These are phyloP conservation scores for Lamprologus speciosus DNA, from an alignment of 2,113 vertebrate species.

Conservation along the genomic window DNA sequence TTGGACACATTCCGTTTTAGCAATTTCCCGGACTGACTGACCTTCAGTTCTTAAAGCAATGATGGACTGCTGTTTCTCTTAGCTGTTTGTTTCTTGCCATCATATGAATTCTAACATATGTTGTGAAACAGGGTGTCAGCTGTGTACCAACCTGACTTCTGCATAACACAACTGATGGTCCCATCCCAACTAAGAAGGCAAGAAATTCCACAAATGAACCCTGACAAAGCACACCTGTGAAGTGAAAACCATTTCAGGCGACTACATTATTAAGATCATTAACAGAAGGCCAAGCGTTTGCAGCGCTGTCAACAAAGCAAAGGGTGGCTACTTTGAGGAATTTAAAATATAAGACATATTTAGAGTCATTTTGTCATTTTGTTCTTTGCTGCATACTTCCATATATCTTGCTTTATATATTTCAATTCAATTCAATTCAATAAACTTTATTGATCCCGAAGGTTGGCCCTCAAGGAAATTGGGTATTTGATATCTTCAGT, in stretches of 20 bases:
- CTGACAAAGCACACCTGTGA: neutral
- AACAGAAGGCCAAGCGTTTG: accelerated
- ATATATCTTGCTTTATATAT: neutral
- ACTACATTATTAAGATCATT: accelerated
- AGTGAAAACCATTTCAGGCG: neutral
- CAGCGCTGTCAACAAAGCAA: neutral
- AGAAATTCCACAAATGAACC: neutral
- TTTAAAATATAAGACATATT: neutral
- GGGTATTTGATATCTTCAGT: neutral
- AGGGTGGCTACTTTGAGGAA: neutral
- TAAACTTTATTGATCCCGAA: neutral
- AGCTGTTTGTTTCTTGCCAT: neutral
- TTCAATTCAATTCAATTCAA: neutral
- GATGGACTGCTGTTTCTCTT: neutral
- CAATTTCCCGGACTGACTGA: accelerated
- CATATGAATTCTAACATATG: neutral
- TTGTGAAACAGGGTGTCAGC: neutral
- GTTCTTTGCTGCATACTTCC: accelerated
- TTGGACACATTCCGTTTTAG: neutral
- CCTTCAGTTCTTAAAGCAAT: neutral
- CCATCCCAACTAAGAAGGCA: neutral
- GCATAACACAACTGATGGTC: neutral
- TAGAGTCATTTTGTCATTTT: neutral
- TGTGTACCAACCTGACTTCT: neutral
- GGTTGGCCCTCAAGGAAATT: neutral